phyloP scores from a whole-genome alignment of 2,888 invertebrate genomes.

The Disparrhopalites patrizii region DNA sequence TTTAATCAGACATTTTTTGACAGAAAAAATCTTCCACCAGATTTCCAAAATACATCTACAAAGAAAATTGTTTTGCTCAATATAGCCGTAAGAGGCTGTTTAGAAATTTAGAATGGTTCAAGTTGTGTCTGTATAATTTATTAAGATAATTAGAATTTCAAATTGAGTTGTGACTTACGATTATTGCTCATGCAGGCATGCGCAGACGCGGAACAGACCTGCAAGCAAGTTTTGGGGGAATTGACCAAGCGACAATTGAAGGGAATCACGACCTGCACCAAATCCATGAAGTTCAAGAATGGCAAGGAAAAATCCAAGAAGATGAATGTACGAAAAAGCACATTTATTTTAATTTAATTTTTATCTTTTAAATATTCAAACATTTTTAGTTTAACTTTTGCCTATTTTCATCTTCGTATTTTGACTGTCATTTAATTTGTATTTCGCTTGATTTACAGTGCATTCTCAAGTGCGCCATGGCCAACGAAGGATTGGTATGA shows the following conservation, averaged over 20 bases:
- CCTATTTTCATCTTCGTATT: background rate
- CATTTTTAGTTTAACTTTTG: background rate
- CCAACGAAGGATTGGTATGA: constrained; percentile 37
- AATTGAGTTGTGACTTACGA: too few species aligned
- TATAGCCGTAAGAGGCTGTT: too few species aligned
- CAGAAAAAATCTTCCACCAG: too few species aligned
- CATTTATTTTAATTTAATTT: background rate
- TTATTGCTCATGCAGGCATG: too few species aligned
- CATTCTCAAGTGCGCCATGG: constrained; percentile 43
- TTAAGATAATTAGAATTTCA: too few species aligned
- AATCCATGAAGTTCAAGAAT: constrained; percentile 27
- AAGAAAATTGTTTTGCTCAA: too few species aligned
- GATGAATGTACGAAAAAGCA: constrained; percentile 12
- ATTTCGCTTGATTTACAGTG: constrained; percentile 34
- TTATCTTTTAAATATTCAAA: background rate
- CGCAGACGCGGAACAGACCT: constrained; percentile 6
- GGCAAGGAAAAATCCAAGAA: constrained; percentile 26
- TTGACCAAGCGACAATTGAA: constrained; percentile 26
- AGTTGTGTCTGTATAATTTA: too few species aligned
- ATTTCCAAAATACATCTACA: too few species aligned
- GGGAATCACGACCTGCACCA: constrained; percentile 22
- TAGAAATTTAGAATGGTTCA: too few species aligned
- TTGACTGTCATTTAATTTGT: background rate
- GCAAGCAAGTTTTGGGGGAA: constrained; percentile 16
- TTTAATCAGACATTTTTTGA: too few species aligned